phyloP scores from a whole-genome alignment of 2,888 invertebrate genomes.

The Watsonalla cultraria region DNA sequence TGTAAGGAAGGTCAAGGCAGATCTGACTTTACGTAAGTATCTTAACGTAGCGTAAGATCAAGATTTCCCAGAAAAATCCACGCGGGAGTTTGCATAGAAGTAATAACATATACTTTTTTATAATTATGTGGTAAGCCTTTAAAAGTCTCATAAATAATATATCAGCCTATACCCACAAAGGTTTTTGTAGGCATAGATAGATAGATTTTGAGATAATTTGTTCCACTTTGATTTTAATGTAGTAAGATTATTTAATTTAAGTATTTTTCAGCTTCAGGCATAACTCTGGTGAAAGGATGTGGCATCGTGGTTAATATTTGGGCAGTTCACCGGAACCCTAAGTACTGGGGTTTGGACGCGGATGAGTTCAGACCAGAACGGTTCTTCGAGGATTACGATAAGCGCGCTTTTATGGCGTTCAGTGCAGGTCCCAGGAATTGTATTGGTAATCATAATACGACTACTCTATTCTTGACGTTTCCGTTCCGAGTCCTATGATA shows the following conservation, averaged over 20 bases:
- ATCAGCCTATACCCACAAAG: too few species aligned
- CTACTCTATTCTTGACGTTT: too few species aligned
- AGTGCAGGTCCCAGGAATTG: slow-evolving; percentile 43
- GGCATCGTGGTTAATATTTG: slow-evolving; percentile 32
- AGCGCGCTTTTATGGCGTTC: slow-evolving; percentile 39
- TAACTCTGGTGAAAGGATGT: slow-evolving; percentile 25
- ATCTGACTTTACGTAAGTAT: slow-evolving; percentile 19
- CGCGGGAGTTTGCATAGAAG: too few species aligned
- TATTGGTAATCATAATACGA: slow-evolving; percentile 28
- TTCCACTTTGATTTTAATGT: too few species aligned
- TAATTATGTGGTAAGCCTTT: too few species aligned
- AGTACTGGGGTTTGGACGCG: slow-evolving; percentile 45
- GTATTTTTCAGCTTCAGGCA: slow-evolving; percentile 29
- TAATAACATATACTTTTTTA: too few species aligned
- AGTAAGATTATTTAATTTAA: too few species aligned
- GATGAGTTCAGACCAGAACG: slow-evolving; percentile 43
- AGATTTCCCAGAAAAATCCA: too few species aligned
- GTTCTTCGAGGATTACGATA: slow-evolving; percentile 25
- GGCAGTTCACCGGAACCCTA: slow-evolving; percentile 43
- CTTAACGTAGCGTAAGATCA: neutral
- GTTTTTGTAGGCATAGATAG: too few species aligned
- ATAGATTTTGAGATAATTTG: too few species aligned
- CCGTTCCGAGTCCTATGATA: too few species aligned
- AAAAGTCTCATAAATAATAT: too few species aligned
- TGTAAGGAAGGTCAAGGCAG: slow-evolving; percentile 19